Evolutionary conservation across 2,113 vertebrate genomes (phyloP).

Genomic region (Lamprotornis superbus): DNA sequence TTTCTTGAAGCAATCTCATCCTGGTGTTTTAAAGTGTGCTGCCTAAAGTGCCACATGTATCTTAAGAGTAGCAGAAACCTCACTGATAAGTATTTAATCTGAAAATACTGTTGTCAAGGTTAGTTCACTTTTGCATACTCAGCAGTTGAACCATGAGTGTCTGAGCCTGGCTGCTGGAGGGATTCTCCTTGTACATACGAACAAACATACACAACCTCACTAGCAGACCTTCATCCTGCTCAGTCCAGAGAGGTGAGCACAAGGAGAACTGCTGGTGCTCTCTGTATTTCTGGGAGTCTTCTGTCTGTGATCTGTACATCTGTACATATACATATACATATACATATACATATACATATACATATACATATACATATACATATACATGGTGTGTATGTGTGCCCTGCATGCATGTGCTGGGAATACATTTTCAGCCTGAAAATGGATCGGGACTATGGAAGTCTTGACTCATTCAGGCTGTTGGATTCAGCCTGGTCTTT

Average conservation of each 20-base stretch:
- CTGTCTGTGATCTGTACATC: not conserved
- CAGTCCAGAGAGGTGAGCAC: not conserved
- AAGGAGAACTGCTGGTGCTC: not conserved
- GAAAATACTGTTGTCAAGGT: not conserved
- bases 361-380: accelerated
- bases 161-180: not conserved
- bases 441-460: not conserved
- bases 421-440: not conserved
- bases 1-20: not conserved
- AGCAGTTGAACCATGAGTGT: not conserved
- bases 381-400: accelerated
- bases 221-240: not conserved
- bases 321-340: accelerated
- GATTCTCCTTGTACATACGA: not conserved
- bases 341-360: not conserved
- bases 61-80: not conserved
- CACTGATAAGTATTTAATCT: not conserved
- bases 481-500: not conserved
- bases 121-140: not conserved
- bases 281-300: not conserved
- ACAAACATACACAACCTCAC: too few species aligned
- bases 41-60: not conserved
- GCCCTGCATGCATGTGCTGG: accelerated
- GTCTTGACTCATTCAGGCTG: not conserved
- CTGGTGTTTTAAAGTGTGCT: not conserved